Percentiles rank a stretch among this genome's conserved stretches.
These are phyloP conservation scores for Synergus itoensis DNA, from an alignment of 2,888 invertebrate species.

Conservation along the genomic window DNA sequence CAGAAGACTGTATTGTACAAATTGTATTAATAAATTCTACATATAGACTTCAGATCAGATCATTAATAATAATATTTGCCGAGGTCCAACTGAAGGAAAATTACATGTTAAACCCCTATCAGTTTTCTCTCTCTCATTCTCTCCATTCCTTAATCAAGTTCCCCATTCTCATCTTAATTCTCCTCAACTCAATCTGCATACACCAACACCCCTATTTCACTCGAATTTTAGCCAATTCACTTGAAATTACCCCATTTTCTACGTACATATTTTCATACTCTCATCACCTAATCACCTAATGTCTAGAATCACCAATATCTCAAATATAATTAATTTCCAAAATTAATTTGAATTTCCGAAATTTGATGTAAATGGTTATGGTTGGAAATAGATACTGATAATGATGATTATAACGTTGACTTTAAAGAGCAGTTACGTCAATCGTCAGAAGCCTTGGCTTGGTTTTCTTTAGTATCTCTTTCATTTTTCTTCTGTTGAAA, in stretches of 20 bases:
- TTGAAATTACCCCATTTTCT: not conserved
- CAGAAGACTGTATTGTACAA: not conserved
- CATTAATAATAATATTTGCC: not conserved
- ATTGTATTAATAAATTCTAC: not conserved
- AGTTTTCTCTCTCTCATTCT: constrained; percentile 12
- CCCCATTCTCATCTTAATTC: constrained; percentile 33
- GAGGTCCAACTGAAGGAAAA: not conserved
- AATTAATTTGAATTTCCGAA: not conserved
- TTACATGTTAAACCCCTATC: constrained; percentile 15
- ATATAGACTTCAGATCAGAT: not conserved
- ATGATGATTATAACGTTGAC: not conserved
- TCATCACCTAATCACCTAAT: not conserved
- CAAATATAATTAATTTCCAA: not conserved
- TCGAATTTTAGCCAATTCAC: not conserved
- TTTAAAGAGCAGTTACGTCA: not conserved
- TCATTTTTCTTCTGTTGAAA: not conserved
- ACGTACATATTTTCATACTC: not conserved
- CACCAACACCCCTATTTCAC: not conserved
- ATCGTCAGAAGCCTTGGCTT: not conserved
- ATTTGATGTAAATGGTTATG: not conserved
- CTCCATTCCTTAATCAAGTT: not conserved
- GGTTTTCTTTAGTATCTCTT: not conserved
- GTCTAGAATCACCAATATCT: not conserved
- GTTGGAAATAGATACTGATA: not conserved
- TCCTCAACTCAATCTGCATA: constrained; percentile 20